Evolutionary conservation across 2,797 vertebrate genomes (phyloP).

Genomic region (Myotis pilosus): DNA sequence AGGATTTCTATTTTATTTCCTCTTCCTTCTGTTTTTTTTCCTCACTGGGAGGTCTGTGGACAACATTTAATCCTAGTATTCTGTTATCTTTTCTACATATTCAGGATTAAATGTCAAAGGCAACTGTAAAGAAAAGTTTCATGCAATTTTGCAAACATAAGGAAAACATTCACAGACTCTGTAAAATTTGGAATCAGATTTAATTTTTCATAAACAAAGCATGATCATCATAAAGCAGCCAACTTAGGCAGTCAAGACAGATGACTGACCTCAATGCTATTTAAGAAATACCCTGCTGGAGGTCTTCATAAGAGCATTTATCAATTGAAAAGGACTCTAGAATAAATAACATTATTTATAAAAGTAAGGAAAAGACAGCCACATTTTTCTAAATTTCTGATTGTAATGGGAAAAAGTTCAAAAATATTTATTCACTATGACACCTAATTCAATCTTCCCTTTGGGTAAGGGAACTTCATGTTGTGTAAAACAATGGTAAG

Average conservation of each 20-base stretch:
- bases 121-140: neutral
- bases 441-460: neutral
- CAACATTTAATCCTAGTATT: slow-evolving; percentile 25
- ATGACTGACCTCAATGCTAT: neutral
- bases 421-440: neutral
- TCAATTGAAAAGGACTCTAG: neutral
- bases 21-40: neutral
- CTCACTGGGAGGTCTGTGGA: neutral
- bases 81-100: slow-evolving; percentile 10
- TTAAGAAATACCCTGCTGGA: neutral
- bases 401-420: neutral
- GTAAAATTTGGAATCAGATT: slow-evolving; percentile 29
- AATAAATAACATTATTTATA: slow-evolving; percentile 3
- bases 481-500: neutral
- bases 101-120: slow-evolving; percentile 37
- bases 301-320: neutral
- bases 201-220: slow-evolving; percentile 18
- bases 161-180: neutral
- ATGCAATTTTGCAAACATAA: neutral
- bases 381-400: slow-evolving; percentile 27
- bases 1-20: neutral
- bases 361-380: neutral
- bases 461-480: neutral
- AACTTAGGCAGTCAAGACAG: neutral
- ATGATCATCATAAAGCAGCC: neutral